Conservation (phyloP, 2,888 invertebrate genomes). For the Sinhomidia bicolor region DNA sequence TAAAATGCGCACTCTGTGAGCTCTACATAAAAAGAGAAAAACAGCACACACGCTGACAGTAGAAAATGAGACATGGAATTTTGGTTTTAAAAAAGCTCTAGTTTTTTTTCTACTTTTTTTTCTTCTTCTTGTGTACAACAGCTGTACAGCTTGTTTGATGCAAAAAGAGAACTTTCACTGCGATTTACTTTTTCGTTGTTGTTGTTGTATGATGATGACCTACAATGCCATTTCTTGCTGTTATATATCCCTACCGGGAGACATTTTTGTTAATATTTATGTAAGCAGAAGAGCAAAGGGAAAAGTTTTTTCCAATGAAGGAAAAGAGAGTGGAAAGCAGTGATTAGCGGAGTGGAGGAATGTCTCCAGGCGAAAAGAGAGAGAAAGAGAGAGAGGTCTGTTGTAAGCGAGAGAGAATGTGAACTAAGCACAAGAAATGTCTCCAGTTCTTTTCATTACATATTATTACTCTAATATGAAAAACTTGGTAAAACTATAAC, state of each 20-base stretch:
- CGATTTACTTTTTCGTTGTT: not conserved
- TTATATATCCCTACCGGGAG: conserved; percentile 48
- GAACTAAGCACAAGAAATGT: conserved; percentile 1
- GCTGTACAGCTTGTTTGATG: not conserved
- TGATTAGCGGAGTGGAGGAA: conserved; percentile 64
- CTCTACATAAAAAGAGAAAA: no score
- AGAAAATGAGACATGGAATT: no score
- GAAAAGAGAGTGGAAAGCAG: conserved; percentile 53
- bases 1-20: no score
- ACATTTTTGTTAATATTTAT: conserved; percentile 11
- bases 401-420: not conserved
- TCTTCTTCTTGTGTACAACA: not conserved
- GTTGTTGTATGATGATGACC: conserved; percentile 23
- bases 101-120: not conserved
- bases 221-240: conserved; percentile 8
- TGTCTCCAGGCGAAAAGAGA: conserved; percentile 46
- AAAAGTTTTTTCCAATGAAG: not conserved
- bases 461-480: no score
- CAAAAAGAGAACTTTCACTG: not conserved
- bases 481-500: no score
- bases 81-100: conserved; percentile 2
- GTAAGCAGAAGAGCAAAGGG: not conserved
- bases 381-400: not conserved
- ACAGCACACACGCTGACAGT: not conserved
- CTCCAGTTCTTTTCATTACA: not conserved